Evolutionary conservation across 2,113 vertebrate species (phyloP).

Genomic region (Camelus dromedarius): DNA sequence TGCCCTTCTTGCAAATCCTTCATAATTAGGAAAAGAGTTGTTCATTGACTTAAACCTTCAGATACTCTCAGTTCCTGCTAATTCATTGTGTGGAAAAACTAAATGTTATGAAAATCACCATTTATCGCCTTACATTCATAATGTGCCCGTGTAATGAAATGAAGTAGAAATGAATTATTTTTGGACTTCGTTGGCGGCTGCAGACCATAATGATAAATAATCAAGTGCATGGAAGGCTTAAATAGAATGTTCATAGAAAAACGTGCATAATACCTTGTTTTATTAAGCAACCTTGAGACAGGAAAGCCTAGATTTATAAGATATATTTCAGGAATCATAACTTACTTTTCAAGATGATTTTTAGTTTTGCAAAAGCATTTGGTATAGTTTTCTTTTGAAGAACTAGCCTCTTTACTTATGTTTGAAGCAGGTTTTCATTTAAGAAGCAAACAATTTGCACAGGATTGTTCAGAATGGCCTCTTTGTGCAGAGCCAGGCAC

Average conservation of each 20-base stretch:
- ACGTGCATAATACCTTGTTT: background rate
- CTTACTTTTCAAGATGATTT: slow-evolving; percentile 17
- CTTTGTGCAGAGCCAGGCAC: background rate
- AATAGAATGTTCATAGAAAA: slow-evolving; percentile 42
- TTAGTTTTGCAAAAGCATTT: slow-evolving; percentile 30
- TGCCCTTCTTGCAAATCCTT: background rate
- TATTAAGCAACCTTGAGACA: background rate
- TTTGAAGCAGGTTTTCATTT: slow-evolving; percentile 21
- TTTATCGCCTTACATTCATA: slow-evolving; percentile 73
- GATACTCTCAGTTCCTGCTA: slow-evolving; percentile 66
- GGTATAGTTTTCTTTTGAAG: background rate
- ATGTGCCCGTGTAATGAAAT: slow-evolving; percentile 77
- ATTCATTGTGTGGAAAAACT: slow-evolving; percentile 74
- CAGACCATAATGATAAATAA: background rate
- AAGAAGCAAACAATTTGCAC: background rate
- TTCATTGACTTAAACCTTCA: slow-evolving; percentile 61
- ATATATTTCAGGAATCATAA: background rate
- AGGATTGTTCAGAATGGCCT: background rate
- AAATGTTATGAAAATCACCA: slow-evolving; percentile 76
- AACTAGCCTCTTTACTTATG: background rate
- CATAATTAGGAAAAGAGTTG: slow-evolving; percentile 66
- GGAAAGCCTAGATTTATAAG: slow-evolving; percentile 15
- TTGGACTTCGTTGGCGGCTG: slow-evolving; percentile 60
- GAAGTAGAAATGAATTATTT: slow-evolving; percentile 80
- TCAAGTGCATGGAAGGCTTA: background rate